Conservation (phyloP, 35 echinoderm and acorn worm genomes). For the Anneissia japonica region DNA sequence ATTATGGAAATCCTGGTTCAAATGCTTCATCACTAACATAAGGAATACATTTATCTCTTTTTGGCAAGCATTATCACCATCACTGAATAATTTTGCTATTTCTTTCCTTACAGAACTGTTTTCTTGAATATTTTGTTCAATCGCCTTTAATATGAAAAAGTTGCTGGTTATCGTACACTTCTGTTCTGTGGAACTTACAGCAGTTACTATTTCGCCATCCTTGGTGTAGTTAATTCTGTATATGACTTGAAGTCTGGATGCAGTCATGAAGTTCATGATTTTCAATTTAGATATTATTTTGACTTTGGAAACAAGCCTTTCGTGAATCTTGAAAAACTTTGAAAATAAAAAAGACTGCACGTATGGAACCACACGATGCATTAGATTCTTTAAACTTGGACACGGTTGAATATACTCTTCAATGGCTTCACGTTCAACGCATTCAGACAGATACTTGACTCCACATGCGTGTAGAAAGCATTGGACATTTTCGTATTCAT, state of each 20-base stretch:
- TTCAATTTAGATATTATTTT: neutral
- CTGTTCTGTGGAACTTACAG: neutral
- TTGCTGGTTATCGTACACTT: neutral
- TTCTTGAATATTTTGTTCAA: neutral
- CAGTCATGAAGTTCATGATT: conserved; percentile 3
- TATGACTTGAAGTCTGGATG: neutral
- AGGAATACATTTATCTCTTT: neutral
- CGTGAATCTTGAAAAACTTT: neutral
- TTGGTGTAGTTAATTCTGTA: neutral
- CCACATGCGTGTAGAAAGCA: neutral
- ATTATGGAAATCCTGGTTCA: neutral
- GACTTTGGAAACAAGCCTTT: neutral
- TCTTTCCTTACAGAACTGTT: neutral
- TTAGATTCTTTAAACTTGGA: neutral
- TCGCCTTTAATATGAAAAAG: neutral
- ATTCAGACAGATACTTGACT: neutral
- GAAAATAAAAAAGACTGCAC: neutral
- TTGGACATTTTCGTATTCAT: neutral
- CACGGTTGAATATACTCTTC: neutral
- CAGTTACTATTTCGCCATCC: neutral
- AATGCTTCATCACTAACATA: neutral
- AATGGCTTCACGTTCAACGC: neutral
- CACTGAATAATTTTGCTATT: neutral
- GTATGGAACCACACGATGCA: conserved; percentile 4
- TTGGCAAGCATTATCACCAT: neutral